Conservation (phyloP, 2,888 invertebrate species). For the Pseudococcus jackbeardsleyi region DNA sequence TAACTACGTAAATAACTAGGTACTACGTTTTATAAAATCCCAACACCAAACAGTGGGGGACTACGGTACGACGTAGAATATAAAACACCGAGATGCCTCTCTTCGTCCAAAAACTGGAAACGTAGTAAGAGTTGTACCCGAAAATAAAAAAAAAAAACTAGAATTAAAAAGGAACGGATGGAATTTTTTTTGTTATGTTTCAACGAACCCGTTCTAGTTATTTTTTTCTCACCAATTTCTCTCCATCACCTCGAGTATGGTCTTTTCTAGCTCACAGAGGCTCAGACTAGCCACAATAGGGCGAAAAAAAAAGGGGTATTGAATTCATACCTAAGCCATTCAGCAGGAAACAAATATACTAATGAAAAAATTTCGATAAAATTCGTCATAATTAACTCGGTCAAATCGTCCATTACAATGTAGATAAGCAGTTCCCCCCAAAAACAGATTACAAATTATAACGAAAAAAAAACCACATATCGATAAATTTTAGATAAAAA, state of each 20-base stretch:
- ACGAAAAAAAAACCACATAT: not conserved
- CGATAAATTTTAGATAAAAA: too few relatives aligned
- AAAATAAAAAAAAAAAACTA: not conserved
- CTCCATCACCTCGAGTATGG: not conserved
- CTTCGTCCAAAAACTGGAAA: not conserved
- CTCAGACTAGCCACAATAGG: not conserved
- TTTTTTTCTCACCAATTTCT: conserved; percentile 12
- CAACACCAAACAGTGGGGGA: conserved; percentile 23
- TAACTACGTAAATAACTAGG: conserved; percentile 38
- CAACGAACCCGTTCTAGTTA: conserved; percentile 18
- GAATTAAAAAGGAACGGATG: conserved; percentile 20
- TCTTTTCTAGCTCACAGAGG: not conserved
- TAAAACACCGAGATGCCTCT: conserved; percentile 14
- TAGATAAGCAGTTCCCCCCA: too few relatives aligned
- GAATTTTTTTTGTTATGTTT: conserved; percentile 39
- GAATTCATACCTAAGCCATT: not conserved
- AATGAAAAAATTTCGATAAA: not conserved
- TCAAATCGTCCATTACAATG: not conserved
- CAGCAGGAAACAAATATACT: not conserved
- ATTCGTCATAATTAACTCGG: not conserved
- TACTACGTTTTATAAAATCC: conserved; percentile 43
- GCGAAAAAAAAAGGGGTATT: not conserved
- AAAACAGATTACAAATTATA: too few relatives aligned
- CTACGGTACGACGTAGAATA: conserved; percentile 22
- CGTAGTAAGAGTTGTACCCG: not conserved